Evolutionary conservation across 2,888 invertebrate species (phyloP), one percentile per base, ranked within the genome.

Genomic region (Macrophya alboannulata): DNA sequence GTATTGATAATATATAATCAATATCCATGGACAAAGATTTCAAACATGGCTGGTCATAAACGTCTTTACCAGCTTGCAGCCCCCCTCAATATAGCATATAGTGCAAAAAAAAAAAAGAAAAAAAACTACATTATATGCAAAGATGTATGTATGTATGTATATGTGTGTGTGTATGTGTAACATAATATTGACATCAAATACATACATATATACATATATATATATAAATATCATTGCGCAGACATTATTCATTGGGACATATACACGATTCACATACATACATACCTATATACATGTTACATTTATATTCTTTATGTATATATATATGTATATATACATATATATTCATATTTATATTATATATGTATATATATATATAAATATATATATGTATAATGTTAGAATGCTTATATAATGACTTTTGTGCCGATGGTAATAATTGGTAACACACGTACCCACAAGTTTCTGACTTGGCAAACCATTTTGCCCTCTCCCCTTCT

Each of bases 401-500:
- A 51, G 79, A 76, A 59, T 82, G 82, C 82, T 65, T 82, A 37
- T 79, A 59, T 79, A 90, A 90, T 89, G 91, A 90, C 93, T 90
- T 91, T 94, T 94, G 94, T 94, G 90, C 91, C 91, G 89, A 90
- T 91, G 91, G 90, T 92, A 91, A 92, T 84, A 90, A 62, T 77
- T 40, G 81, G 59, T 62, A 81, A 81, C 68, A 71, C 91, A 91
- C 93, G 92, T 93, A 92, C 92, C 91, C 93, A 90, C 93, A 93
- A 93, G 92, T 94, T 93, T 94, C 94, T 95, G 95, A 95, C 95
- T 95, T 95, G 95, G 95, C 95, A 95, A 95, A 95, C 95, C 94
- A 95, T 95, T 94, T 95, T 95, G 95, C 95, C 95, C 95, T 95
- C 95, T 95, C 95, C 94, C 94, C 94, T 94, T 95, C 83, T 95